Evolutionary conservation across 1,140 invertebrate genomes (phyloP).

Genomic region (Drosophila fuyamai): DNA sequence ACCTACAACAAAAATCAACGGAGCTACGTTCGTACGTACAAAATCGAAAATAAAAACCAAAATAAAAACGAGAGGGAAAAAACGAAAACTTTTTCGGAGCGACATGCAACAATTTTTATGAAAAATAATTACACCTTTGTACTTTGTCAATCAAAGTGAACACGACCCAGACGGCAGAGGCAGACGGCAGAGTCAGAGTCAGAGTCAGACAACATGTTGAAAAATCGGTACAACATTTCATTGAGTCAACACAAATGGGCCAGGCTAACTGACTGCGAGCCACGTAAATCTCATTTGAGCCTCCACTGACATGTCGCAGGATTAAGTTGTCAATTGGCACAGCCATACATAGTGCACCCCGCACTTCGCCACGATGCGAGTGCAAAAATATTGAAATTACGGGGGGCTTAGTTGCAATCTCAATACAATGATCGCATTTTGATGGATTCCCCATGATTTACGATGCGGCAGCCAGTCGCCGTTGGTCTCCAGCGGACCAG

Average conservation of each 20-base stretch:
- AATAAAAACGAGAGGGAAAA: neutral
- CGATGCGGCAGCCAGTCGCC: constrained; percentile 52
- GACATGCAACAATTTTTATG: constrained; percentile 69
- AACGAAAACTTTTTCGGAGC: constrained; percentile 30
- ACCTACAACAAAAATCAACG: constrained; percentile 54
- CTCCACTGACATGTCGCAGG: constrained; percentile 80
- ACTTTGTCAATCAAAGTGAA: constrained; percentile 78
- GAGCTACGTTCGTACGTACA: neutral
- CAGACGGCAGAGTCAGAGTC: constrained; percentile 52
- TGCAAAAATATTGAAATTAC: constrained; percentile 80
- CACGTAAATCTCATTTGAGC: constrained; percentile 80
- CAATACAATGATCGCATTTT: constrained; percentile 78
- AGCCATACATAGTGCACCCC: constrained; percentile 11
- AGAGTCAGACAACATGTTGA: constrained; percentile 58
- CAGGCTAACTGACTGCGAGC: constrained; percentile 53
- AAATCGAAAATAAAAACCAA: neutral
- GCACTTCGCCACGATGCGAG: constrained; percentile 2
- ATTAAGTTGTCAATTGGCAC: constrained; percentile 80
- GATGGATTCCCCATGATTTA: constrained; percentile 82
- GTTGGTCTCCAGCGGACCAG: neutral
- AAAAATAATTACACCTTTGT: constrained; percentile 84
- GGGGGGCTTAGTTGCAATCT: constrained; percentile 77
- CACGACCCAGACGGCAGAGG: constrained; percentile 39
- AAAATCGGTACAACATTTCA: constrained; percentile 66
- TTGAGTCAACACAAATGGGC: constrained; percentile 64